phyloP scores from a whole-genome alignment of 1,140 invertebrate genomes.

The Ylistrum balloti region DNA sequence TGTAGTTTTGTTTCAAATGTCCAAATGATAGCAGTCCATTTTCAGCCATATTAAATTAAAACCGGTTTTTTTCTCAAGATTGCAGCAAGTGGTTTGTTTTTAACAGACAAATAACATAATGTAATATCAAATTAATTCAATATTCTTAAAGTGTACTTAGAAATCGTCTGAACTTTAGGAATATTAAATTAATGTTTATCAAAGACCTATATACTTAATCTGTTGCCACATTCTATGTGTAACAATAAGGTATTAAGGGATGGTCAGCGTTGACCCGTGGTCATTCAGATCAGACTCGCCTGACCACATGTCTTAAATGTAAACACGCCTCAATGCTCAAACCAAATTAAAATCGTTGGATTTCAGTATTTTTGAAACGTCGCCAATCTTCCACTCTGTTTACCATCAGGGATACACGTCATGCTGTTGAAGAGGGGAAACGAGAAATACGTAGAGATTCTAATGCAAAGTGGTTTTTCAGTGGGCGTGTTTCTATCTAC shows the following conservation, averaged over 20 bases:
- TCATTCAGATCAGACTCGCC: background rate
- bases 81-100: too few relatives aligned
- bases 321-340: background rate
- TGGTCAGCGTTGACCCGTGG: slow-evolving; percentile 6
- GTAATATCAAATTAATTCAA: too few relatives aligned
- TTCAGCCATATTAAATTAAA: too few relatives aligned
- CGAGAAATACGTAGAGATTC: background rate
- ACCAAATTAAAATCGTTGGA: background rate
- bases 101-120: too few relatives aligned
- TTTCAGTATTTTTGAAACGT: background rate
- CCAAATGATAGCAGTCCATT: too few relatives aligned
- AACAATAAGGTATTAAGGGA: slow-evolving; percentile 3
- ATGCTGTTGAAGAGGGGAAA: background rate
- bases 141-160: too few relatives aligned
- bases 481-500: background rate
- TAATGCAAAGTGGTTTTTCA: background rate
- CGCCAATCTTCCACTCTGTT: background rate
- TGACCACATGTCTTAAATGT: background rate
- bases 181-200: too few relatives aligned
- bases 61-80: too few relatives aligned
- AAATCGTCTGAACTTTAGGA: too few relatives aligned
- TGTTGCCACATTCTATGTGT: background rate
- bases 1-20: too few relatives aligned
- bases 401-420: background rate
- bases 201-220: too few relatives aligned